Percentiles rank a stretch among this genome's conserved stretches.
These are phyloP conservation scores for Drosophila rubida DNA, from an alignment of 2,888 invertebrate species.

Conservation along the genomic window DNA sequence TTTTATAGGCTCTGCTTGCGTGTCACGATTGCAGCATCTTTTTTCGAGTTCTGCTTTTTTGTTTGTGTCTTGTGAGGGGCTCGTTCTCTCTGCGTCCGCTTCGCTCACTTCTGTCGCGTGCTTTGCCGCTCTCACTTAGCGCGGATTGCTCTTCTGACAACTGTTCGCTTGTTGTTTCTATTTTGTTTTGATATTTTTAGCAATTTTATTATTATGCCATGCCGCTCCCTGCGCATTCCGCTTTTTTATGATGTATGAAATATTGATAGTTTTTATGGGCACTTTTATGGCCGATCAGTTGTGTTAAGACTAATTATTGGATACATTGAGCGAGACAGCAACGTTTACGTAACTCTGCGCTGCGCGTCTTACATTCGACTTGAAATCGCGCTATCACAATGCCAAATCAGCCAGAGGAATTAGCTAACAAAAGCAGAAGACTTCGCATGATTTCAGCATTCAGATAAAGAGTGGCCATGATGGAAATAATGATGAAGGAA, in stretches of 20 bases:
- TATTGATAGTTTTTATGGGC: constrained; percentile 51
- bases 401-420: constrained; percentile 41
- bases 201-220: constrained; percentile 64
- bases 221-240: constrained; percentile 22
- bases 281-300: constrained; percentile 37
- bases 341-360: constrained; percentile 3
- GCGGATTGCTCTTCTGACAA: constrained; percentile 35
- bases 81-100: constrained; percentile 20
- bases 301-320: constrained; percentile 40
- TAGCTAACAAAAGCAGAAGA: constrained; percentile 35
- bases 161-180: constrained; percentile 23
- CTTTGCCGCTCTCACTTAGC: constrained; percentile 38
- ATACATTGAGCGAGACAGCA: background rate
- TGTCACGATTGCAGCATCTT: constrained; percentile 50
- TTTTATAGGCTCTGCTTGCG: constrained; percentile 65
- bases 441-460: constrained; percentile 11
- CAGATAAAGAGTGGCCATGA: constrained; percentile 10
- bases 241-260: constrained; percentile 68
- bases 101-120: constrained; percentile 72
- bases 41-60: background rate
- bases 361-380: background rate
- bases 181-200: constrained; percentile 69
- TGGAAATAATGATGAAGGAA: constrained; percentile 13
- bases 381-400: background rate
- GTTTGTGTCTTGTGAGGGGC: constrained; percentile 31